A percentile compares a stretch with the other conserved stretches of the same genome.
Conservation (phyloP, 2,797 vertebrate species). For the Rhadinocentrus ornatus region DNA sequence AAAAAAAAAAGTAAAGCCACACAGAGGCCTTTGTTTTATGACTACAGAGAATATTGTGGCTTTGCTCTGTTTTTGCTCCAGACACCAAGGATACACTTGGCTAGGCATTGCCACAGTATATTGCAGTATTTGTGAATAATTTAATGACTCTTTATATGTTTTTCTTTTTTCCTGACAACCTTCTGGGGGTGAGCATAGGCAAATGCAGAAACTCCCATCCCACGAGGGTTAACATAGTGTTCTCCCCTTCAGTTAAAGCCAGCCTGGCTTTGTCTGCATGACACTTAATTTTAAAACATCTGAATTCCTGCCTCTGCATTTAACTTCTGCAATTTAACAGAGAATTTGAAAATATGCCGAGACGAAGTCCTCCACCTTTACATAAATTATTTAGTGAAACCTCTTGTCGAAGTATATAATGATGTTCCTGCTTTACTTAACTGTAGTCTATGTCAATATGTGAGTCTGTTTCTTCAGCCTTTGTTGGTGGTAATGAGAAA, state of each 20-base stretch:
- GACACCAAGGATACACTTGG: slow-evolving; percentile 57
- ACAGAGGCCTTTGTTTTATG: slow-evolving; percentile 52
- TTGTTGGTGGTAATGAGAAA: slow-evolving; percentile 69
- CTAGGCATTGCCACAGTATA: slow-evolving; percentile 60
- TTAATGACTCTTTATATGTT: slow-evolving; percentile 73
- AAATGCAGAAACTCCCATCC: slow-evolving; percentile 72
- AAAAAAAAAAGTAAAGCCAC: slow-evolving; percentile 14
- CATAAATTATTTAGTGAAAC: slow-evolving; percentile 11
- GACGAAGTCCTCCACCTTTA: slow-evolving; percentile 43
- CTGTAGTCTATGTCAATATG: slow-evolving; percentile 38
- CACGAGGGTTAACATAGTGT: slow-evolving; percentile 68
- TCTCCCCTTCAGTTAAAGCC: slow-evolving; percentile 75
- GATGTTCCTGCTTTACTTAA: slow-evolving; percentile 48
- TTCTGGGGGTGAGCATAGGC: slow-evolving; percentile 66
- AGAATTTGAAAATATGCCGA: slow-evolving; percentile 16
- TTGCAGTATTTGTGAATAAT: slow-evolving; percentile 78
- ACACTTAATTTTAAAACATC: slow-evolving; percentile 55
- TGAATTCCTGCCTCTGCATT: slow-evolving; percentile 29
- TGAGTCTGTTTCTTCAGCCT: slow-evolving; percentile 48
- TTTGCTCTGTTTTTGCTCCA: slow-evolving; percentile 46
- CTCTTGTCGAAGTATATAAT: slow-evolving; percentile 48
- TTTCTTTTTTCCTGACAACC: slow-evolving; percentile 57
- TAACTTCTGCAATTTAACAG: slow-evolving; percentile 40
- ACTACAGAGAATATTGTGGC: slow-evolving; percentile 43
- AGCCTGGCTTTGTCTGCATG: slow-evolving; percentile 59